Conservation (phyloP, 2,888 invertebrate genomes). For the Aporophyla nigra region DNA sequence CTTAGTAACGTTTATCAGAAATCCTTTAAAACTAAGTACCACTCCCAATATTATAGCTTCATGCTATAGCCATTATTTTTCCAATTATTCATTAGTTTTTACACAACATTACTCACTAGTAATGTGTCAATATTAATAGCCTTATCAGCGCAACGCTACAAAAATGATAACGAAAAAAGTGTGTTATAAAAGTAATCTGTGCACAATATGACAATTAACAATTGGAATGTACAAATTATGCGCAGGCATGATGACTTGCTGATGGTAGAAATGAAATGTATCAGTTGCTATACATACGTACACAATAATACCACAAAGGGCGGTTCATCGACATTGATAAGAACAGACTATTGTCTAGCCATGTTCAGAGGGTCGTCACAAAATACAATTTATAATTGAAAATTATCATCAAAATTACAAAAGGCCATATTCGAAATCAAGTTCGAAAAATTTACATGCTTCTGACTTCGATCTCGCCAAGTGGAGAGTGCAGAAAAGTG, state of each 20-base stretch:
- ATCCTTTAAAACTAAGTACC: no score
- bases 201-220: slow-evolving; percentile 10
- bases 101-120: slow-evolving; percentile 5
- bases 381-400: neutral
- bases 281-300: neutral
- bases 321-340: slow-evolving; percentile 32
- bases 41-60: slow-evolving; percentile 6
- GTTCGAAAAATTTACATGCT: no score
- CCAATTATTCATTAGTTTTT: slow-evolving; percentile 11
- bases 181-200: slow-evolving; percentile 26
- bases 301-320: neutral
- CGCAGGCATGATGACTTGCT: neutral
- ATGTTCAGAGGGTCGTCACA: neutral
- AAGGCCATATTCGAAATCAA: neutral
- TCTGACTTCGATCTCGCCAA: no score
- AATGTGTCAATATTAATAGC: slow-evolving; percentile 22
- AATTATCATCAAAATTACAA: neutral
- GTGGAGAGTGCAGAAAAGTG: no score
- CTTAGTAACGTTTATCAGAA: no score
- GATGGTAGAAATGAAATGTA: slow-evolving; percentile 5
- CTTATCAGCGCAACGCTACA: slow-evolving; percentile 32
- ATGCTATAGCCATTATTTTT: slow-evolving; percentile 20
- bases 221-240: slow-evolving; percentile 8
- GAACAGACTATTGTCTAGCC: slow-evolving; percentile 8
- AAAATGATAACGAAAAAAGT: slow-evolving; percentile 41